A percentile compares a stretch with the other conserved stretches of the same genome.
Conservation (phyloP, 2,113 vertebrate genomes). For the Coregonus clupeaformis region DNA sequence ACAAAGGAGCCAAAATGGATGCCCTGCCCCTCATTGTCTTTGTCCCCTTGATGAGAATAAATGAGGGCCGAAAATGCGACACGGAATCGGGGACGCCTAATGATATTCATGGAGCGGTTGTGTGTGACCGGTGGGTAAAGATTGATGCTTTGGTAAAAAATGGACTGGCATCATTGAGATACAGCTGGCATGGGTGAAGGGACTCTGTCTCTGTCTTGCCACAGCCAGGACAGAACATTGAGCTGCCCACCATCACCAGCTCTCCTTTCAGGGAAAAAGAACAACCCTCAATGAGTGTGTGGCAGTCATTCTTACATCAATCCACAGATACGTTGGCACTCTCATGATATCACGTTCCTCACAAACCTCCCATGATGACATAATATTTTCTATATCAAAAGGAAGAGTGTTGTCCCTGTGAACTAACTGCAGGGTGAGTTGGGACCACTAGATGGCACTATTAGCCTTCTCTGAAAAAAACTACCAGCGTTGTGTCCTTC, state of each 20-base stretch:
- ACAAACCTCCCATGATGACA: too few species aligned
- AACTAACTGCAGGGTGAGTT: background rate
- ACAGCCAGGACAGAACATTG: background rate
- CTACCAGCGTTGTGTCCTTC: background rate
- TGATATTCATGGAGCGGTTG: conserved; percentile 27
- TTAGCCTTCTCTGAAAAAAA: background rate
- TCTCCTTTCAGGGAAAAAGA: background rate
- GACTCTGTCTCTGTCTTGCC: background rate
- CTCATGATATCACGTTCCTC: too few species aligned
- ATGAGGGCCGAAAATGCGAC: conserved; percentile 46
- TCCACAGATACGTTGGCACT: too few species aligned
- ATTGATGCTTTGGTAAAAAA: background rate
- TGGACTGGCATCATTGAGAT: too few species aligned
- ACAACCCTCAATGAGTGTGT: background rate
- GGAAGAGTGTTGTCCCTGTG: background rate
- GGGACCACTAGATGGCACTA: conserved; percentile 1
- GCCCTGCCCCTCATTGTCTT: conserved; percentile 34
- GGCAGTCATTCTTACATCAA: background rate
- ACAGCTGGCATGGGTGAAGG: background rate
- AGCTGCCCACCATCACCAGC: background rate
- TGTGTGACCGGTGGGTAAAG: conserved; percentile 3
- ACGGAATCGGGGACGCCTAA: conserved; percentile 42
- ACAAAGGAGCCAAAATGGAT: conserved; percentile 45
- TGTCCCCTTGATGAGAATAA: conserved; percentile 51
- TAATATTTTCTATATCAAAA: background rate